Conservation (phyloP, 2,113 vertebrate species). For the Vulpes vulpes region DNA sequence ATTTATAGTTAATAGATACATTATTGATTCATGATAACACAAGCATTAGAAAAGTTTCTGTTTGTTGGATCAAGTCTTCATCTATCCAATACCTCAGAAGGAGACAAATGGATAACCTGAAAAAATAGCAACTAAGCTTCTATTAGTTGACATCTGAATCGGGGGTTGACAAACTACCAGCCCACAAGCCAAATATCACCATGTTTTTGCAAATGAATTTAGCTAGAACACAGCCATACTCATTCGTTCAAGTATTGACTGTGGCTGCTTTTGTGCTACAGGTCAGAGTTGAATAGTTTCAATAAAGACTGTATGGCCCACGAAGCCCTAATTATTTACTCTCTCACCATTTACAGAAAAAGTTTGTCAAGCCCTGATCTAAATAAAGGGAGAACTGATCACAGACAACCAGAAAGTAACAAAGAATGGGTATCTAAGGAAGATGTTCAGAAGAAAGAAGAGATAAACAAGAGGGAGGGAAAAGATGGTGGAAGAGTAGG, state of each 20-base stretch:
- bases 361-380: background rate
- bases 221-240: background rate
- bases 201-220: background rate
- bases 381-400: background rate
- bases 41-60: background rate
- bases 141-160: background rate
- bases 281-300: background rate
- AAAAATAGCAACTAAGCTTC: background rate
- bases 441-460: background rate
- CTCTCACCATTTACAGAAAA: background rate
- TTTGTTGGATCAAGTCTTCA: background rate
- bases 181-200: background rate
- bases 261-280: background rate
- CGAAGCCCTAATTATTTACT: background rate
- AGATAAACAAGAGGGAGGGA: background rate
- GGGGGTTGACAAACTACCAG: background rate
- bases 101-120: background rate
- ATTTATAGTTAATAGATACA: background rate
- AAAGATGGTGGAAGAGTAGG: too few species aligned
- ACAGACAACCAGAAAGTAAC: background rate
- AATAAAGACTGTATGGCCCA: background rate
- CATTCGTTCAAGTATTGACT: rapidly evolving
- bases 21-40: background rate
- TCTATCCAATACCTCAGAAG: background rate
- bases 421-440: background rate